Conservation (phyloP, 2,113 vertebrate genomes). For the Oreochromis spilurus region DNA sequence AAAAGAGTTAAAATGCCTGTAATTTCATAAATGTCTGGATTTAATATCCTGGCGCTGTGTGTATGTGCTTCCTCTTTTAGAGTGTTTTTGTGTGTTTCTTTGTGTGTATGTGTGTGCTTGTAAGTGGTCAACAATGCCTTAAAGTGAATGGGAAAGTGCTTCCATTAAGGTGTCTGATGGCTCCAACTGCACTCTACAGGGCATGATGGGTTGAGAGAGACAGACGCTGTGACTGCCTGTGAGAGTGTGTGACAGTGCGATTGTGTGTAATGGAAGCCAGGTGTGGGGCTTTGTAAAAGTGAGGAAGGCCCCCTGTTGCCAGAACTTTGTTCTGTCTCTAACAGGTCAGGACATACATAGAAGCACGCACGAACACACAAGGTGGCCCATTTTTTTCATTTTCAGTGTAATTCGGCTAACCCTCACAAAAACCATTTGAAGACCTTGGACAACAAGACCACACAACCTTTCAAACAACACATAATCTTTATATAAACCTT, state of each 20-base stretch:
- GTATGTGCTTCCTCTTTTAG: background rate
- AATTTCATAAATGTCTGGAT: slow-evolving; percentile 30
- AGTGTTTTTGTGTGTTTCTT: background rate
- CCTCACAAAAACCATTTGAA: slow-evolving; percentile 37
- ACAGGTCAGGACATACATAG: slow-evolving; percentile 21
- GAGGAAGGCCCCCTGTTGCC: slow-evolving; percentile 45
- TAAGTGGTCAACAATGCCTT: slow-evolving; percentile 50
- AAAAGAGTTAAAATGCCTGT: slow-evolving; percentile 30
- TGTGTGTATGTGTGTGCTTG: background rate
- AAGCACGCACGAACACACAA: background rate
- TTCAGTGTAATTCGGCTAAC: slow-evolving; percentile 32
- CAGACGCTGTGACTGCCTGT: background rate
- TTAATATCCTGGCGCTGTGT: background rate
- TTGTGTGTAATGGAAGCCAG: slow-evolving; percentile 50
- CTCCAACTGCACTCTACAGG: slow-evolving; percentile 3
- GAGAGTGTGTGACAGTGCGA: background rate
- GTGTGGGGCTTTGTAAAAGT: slow-evolving; percentile 37
- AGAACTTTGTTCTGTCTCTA: slow-evolving; percentile 31
- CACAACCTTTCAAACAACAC: slow-evolving; percentile 36
- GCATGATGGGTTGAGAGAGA: background rate
- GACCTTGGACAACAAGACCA: slow-evolving; percentile 33
- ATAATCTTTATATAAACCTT: background rate
- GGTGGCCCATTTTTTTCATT: slow-evolving; percentile 42
- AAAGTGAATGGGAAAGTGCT: slow-evolving; percentile 46
- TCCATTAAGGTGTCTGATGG: slow-evolving; percentile 44